These are phyloP conservation scores for Trematomus bernacchii DNA, from an alignment of 2,797 vertebrate genomes.

Conservation along the genomic window DNA sequence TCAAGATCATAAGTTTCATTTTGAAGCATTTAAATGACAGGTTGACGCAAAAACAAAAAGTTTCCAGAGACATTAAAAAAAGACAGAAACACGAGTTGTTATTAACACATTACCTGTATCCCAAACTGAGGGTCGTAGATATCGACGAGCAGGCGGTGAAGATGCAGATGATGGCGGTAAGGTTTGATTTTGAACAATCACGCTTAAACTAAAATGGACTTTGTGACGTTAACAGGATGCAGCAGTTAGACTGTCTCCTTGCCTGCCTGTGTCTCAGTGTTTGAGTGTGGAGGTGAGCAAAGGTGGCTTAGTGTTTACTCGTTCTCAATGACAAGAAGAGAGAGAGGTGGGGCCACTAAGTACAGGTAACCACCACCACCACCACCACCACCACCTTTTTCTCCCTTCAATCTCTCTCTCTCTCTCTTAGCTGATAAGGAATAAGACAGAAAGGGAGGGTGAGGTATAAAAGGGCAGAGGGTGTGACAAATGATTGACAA, in stretches of 20 bases:
- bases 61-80: neutral
- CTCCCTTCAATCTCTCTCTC: slow-evolving; percentile 57
- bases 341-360: slow-evolving; percentile 79
- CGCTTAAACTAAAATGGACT: slow-evolving; percentile 33
- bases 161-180: slow-evolving; percentile 30
- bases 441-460: slow-evolving; percentile 57
- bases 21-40: neutral
- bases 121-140: slow-evolving; percentile 46
- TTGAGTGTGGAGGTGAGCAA: slow-evolving; percentile 75
- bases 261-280: slow-evolving; percentile 50
- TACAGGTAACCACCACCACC: slow-evolving; percentile 69
- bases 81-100: slow-evolving; percentile 12
- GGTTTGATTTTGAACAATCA: slow-evolving; percentile 41
- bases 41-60: neutral
- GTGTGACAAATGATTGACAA: slow-evolving; percentile 62
- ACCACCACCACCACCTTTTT: neutral
- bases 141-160: slow-evolving; percentile 23
- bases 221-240: slow-evolving; percentile 54
- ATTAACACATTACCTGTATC: slow-evolving; percentile 76
- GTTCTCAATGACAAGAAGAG: slow-evolving; percentile 68
- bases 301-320: slow-evolving; percentile 85
- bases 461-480: slow-evolving; percentile 59
- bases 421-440: slow-evolving; percentile 71
- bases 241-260: slow-evolving; percentile 49
- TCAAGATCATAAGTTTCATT: too few species aligned